These are phyloP conservation scores for Gopherus evgoodei DNA, from an alignment of 2,113 vertebrate species.

Conservation along the genomic window DNA sequence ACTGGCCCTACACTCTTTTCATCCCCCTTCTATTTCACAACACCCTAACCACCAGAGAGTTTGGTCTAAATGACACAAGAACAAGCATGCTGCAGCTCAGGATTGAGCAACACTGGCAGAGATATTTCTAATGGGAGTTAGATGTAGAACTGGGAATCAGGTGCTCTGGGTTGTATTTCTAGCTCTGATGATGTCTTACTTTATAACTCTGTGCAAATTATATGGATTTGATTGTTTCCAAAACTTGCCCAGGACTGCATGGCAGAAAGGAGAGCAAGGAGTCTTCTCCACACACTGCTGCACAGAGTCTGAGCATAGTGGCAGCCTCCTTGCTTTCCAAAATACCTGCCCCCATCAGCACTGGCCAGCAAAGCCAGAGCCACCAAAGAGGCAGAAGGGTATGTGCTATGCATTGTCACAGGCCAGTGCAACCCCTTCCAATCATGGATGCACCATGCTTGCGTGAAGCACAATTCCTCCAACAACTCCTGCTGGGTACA, in stretches of 20 bases:
- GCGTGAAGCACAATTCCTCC: neutral
- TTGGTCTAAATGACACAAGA: neutral
- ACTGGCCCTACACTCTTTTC: neutral
- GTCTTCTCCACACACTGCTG: neutral
- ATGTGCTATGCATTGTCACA: neutral
- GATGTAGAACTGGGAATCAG: neutral
- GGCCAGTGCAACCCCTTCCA: neutral
- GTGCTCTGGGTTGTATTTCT: neutral
- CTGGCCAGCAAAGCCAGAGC: neutral
- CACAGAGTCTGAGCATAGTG: neutral
- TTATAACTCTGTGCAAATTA: neutral
- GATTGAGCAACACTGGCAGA: neutral
- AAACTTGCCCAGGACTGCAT: neutral
- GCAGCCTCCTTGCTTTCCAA: neutral
- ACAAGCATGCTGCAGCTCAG: neutral
- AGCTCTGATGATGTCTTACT: neutral
- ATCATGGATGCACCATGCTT: neutral
- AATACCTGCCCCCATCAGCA: neutral
- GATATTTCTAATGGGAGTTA: neutral
- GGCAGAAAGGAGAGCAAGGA: neutral
- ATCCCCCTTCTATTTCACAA: neutral
- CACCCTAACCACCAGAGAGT: accelerated
- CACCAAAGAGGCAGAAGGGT: neutral
- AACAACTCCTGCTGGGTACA: neutral
- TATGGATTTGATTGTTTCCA: neutral